phyloP scores from a whole-genome alignment of 2,888 invertebrate species.

The Drosophila cognata region DNA sequence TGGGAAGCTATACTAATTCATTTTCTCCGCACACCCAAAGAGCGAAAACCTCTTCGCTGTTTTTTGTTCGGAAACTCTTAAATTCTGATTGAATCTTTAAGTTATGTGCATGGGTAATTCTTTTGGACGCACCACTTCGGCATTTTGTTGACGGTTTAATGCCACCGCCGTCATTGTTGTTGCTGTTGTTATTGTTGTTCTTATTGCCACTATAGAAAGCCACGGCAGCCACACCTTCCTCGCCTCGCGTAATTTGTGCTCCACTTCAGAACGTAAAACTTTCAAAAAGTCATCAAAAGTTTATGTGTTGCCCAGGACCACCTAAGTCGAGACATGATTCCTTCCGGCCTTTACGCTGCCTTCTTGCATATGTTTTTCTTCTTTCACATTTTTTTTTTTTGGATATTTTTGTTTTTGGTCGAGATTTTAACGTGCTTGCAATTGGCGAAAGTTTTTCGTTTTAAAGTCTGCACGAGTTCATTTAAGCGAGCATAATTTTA shows the following conservation, averaged over 20 bases:
- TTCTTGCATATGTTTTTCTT: constrained; percentile 49
- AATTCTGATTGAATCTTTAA: constrained; percentile 37
- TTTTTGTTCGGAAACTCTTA: constrained; percentile 6
- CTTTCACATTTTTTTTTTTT: not conserved
- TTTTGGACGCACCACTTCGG: constrained; percentile 24
- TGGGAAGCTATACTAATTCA: not conserved
- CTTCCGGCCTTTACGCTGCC: constrained; percentile 37
- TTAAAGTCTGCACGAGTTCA: constrained; percentile 53
- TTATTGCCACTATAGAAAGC: constrained; percentile 38
- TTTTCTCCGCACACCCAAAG: not conserved
- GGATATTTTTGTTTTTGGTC: not conserved
- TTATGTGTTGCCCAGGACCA: constrained; percentile 64
- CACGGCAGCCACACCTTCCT: not conserved
- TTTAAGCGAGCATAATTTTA: constrained; percentile 59
- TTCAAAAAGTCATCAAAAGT: constrained; percentile 77
- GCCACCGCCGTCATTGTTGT: constrained; percentile 17
- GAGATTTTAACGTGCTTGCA: constrained; percentile 25
- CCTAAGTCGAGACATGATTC: constrained; percentile 54
- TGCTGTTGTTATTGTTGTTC: constrained; percentile 36
- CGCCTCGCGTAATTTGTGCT: constrained; percentile 62
- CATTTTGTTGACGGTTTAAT: constrained; percentile 58
- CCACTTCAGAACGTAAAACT: constrained; percentile 68
- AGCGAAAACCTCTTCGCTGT: not conserved
- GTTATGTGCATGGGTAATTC: constrained; percentile 31
- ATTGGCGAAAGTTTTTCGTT: constrained; percentile 42